Base-by-base conservation (phyloP, 2,888 invertebrate species). In the Morpho achilles region DNA sequence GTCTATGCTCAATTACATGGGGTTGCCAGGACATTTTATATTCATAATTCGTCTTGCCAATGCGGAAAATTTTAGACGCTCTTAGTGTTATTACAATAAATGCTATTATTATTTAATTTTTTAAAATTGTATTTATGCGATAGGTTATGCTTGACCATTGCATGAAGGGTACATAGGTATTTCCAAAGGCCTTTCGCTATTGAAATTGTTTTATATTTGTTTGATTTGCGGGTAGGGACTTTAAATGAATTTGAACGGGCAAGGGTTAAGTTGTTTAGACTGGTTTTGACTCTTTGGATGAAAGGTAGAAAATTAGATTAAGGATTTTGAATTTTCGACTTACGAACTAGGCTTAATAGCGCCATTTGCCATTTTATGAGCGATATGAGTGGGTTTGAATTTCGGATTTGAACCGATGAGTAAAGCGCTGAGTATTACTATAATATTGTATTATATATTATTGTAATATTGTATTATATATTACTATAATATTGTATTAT, bases 1-100 rank as follows among this genome's bases (percentile, higher is more conserved):
- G 76, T 80, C 77, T 77, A 70, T 74, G 66, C 65, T 62, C 68
- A 63, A 69, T 73, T 70, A 73, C 69, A 72, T 74, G 72, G 78
- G 78, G 77, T 69, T 67, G 70, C 65, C 50, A 66, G 69, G 68
- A 68, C 68, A 71, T 71, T 67, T 68, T 62, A 66, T 66, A 69
- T 69, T 69, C 65, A 61, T 55, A 47, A 50, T 56, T 45, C 7
- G 22, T 55, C 56, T 56, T 62, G 54, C 60, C 55, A 52, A 49
- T 42, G 42, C 48, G 50, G 59, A 60, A 60, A 51, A 48, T 50
- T 42, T 61, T 55, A 52, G 22, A 23, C 47, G 46, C 45, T 63
- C 55, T 32, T 66, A 65, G 52, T 58, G 22, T 50, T 41, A 58
- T 59, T 41, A 32, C 8, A 57, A 53, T 65, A 65, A 58, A 57